A percentile compares a stretch with the other conserved stretches of the same genome.
phyloP scores from a whole-genome alignment of 2,888 invertebrate species.

The Agriotes lineatus region DNA sequence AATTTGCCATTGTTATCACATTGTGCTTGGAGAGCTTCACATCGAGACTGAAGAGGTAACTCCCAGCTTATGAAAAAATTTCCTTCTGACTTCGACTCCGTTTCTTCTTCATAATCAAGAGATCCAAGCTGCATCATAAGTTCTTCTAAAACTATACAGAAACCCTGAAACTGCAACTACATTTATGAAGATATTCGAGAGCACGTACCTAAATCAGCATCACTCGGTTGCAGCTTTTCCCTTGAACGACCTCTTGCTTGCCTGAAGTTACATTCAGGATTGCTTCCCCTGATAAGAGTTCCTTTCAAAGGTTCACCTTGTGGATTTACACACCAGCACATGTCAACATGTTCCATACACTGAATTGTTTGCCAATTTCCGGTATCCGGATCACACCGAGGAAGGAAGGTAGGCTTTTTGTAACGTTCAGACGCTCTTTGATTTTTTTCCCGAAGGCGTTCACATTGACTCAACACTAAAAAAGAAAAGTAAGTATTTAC shows the following conservation, averaged over 20 bases:
- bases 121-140: constrained; percentile 76
- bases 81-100: constrained; percentile 52
- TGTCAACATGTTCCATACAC: constrained; percentile 81
- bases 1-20: constrained; percentile 80
- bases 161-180: neutral
- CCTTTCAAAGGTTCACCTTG: constrained; percentile 86
- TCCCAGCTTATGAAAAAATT: constrained; percentile 51
- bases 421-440: constrained; percentile 78
- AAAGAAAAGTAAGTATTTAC: no score
- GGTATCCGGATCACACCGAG: constrained; percentile 77
- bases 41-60: constrained; percentile 61
- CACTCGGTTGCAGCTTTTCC: constrained; percentile 50
- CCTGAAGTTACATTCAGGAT: constrained; percentile 84
- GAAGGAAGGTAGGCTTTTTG: constrained; percentile 82
- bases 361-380: constrained; percentile 88
- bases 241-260: constrained; percentile 76
- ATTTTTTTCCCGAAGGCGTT: constrained; percentile 83
- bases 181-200: neutral
- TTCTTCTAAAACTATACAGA: constrained; percentile 74
- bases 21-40: constrained; percentile 68
- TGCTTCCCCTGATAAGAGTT: constrained; percentile 79
- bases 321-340: constrained; percentile 90
- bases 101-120: constrained; percentile 68
- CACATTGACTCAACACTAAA: constrained; percentile 82
- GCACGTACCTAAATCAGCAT: constrained; percentile 70